Evolutionary conservation across 2,888 invertebrate genomes (phyloP).

Genomic region (Rotaria macrura): DNA sequence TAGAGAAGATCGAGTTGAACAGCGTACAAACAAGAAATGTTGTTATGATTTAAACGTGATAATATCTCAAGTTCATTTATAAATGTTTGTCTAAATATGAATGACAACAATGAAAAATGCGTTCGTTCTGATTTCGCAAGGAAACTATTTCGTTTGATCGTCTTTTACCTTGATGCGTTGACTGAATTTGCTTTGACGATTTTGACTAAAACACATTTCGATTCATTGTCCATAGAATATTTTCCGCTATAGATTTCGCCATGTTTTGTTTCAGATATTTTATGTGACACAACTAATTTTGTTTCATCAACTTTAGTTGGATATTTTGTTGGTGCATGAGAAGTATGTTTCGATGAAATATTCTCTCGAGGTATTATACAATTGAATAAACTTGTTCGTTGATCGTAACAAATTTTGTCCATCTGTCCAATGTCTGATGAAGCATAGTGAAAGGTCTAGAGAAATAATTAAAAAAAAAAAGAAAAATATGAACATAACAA

Average conservation of each 20-base stretch:
- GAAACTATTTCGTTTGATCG: no score
- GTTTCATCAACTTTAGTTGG: background rate
- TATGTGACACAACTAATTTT: background rate
- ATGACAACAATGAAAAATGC: no score
- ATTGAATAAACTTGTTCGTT: background rate
- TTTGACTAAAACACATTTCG: background rate
- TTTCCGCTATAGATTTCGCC: background rate
- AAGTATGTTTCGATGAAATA: background rate
- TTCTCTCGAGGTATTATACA: background rate
- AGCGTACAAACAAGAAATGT: background rate
- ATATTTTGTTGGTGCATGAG: background rate
- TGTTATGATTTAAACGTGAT: background rate
- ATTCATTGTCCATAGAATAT: background rate
- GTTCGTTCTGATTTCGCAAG: no score
- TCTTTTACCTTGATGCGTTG: background rate
- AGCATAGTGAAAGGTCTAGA: slow-evolving; percentile 10
- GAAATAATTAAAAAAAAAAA: background rate
- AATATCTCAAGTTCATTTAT: background rate
- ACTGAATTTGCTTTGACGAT: background rate
- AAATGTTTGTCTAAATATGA: background rate
- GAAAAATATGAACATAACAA: no score
- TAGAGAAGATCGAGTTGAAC: background rate
- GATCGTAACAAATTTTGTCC: no score
- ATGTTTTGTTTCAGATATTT: background rate
- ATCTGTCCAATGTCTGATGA: background rate